Base-by-base conservation (phyloP, 2,113 vertebrate species). In the Nanger granti region DNA sequence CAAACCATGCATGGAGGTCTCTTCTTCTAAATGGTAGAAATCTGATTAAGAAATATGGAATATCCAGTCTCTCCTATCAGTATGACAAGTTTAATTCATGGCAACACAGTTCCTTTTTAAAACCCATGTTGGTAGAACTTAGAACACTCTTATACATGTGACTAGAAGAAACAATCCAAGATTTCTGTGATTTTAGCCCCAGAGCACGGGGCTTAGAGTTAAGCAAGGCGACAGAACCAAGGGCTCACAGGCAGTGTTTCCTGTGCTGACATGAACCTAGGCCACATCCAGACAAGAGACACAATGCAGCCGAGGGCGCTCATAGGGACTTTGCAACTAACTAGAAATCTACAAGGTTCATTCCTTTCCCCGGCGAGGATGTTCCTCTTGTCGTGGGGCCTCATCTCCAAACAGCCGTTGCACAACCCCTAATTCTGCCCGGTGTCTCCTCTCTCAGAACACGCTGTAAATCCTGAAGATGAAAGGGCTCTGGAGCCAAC, bases 331-430 rank as follows among this genome's bases (percentile, higher is more conserved):
- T 91, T 57, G 59, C 13, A 52, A 95, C 91, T 96, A 94, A 91
- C 86, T 96, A 87, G 93, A 11, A 64, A 95, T 54, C 93, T 86
- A 79, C 80, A 92, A 44, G 79, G 37, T 52, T 91, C 55, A 94
- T 98, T 98, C 97, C 93, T 97, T 97, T 98, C 92, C 98, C 54
- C 1, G 24, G 49, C 73, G 97, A 98, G 98, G 98, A 98, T 97
- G 97, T 98, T 97, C 31, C 80, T 98, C 97, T 95, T 91, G 97
- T 98, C 97, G 79, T 98, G 97, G 94, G 98, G 98, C 98, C 97
- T 99, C 98, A 98, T 98, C 97, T 98, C 96, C 89, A 99, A 96
- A 98, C 98, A 98, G 98, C 98, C 97, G 97, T 98, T 98, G 98
- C 97, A 98, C 97, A 98, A 98, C 89, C 97, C 54, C 97, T 98